Evolutionary conservation across 2,113 vertebrate genomes (phyloP), one percentile per base, ranked within the genome.

Genomic region (Forbesichthys agassizii): DNA sequence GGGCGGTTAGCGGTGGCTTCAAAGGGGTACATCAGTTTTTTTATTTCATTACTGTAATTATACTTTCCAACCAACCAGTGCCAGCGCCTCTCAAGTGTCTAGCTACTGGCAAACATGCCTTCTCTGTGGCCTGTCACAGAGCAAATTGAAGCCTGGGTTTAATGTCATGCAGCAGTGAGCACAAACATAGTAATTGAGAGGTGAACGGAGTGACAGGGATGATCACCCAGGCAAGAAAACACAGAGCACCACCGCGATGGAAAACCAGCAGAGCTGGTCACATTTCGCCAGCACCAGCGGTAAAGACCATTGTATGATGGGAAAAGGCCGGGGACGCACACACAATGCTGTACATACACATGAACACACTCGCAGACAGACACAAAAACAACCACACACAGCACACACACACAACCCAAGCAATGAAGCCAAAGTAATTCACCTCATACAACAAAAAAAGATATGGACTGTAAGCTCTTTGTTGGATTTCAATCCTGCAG

Each of bases 161-260:
- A 92, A 91, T 92, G 90, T 91, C 87, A 89, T 81, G 79, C 87
- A 16, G 57, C 82, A 79, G 73, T 88, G 88, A 89, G 82, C 88
- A 90, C 88, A 92, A 93, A 92, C 90, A 90, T 66, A 85, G 87
- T 90, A 91, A 93, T 89, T 90, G 90, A 92, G 86, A 90, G 83
- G 88, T 88, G 88, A 89, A 75, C 79, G 84, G 88, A 89, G 85
- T 91, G 89, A 89, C 89, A 87, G 83, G 85, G 85, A 90, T 88
- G 88, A 79, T 88, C 85, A 86, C 75, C 85, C 80, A 90, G 80
- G 87, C 86, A 88, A 79, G 79, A 88, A 85, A 87, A 86, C 83
- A 86, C 68, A 71, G 82, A 81, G 69, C 62, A 73, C 61, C 52
- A 66, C 77, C 71, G 80, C 86, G 81, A 89, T 89, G 84, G 83